Evolutionary conservation across 1,140 invertebrate species (phyloP), one percentile per base, ranked within the genome.

Genomic region (Nebria ingens): DNA sequence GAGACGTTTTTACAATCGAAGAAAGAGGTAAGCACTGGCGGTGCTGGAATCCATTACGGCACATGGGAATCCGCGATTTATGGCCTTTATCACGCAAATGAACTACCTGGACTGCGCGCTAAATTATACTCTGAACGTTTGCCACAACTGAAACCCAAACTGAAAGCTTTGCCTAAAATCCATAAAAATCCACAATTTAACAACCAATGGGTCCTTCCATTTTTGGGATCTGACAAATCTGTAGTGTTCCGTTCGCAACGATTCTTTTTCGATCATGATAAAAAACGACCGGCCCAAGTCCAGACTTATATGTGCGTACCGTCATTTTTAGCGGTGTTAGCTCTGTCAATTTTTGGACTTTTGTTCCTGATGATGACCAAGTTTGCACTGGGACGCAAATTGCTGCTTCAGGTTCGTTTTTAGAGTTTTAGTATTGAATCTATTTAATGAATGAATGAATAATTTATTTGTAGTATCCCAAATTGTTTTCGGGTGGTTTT

Each of bases 31-130:
- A 64, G 61, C 54, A 52, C 56, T 22, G 57, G 64, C 25, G 50
- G 53, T 21, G 77, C 11, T n/a, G 56, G 57, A 12, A 56, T 87
- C 1, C 83, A 93, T 71, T 86, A 81, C 66, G 90, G 82, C 15
- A 94, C 91, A 12, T 92, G 87, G 82, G 82, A 91, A 62, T 91
- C 88, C 0, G 78, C 84, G 1, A 77, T 95, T 34, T 72, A 91
- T 72, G 83, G 86, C 12, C 64, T 90, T 53, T 79, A 81, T 2
- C 70, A 86, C 67, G 61, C 65, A 1, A 63, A 76, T 53, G 83
- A 92, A 64, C 66, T 93, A 34, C 67, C 67, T 2, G 65, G 63
- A 4, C 64, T 93, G 3, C 76, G 88, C 22, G 69, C 72, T 13
- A 73, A 86, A 61, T 66, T 92, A 4, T 90, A 75, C 61, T 76